phyloP scores from a whole-genome alignment of 2,113 vertebrate genomes.

The Podarcis muralis region DNA sequence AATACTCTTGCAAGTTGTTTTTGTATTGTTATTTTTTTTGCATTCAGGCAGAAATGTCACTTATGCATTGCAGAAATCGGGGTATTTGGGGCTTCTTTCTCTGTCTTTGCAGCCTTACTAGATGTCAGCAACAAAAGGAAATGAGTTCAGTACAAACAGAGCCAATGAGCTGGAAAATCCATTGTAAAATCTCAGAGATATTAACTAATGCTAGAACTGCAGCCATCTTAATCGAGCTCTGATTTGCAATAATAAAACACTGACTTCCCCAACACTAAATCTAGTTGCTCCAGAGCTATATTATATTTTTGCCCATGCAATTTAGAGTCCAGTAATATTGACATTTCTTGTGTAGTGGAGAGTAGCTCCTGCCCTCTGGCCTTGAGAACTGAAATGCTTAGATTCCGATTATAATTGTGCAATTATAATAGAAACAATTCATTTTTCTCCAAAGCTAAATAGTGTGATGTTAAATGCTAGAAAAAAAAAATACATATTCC shows the following conservation, averaged over 20 bases:
- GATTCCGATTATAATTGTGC: neutral
- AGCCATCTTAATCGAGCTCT: rapidly evolving
- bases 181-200: neutral
- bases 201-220: rapidly evolving
- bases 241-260: constrained; percentile 12
- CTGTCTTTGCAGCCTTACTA: rapidly evolving
- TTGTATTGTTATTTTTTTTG: neutral
- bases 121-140: constrained; percentile 3
- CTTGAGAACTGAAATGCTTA: neutral
- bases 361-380: neutral
- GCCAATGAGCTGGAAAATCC: constrained; percentile 3
- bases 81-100: neutral
- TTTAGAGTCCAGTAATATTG: neutral
- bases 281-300: neutral
- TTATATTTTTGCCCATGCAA: neutral
- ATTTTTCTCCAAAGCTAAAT: neutral
- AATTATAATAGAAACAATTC: neutral
- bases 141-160: rapidly evolving
- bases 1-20: neutral
- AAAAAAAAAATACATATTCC: neutral
- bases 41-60: rapidly evolving
- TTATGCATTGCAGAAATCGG: neutral
- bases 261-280: neutral
- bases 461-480: neutral
- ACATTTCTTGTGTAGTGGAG: neutral